A percentile compares a stretch with the other conserved stretches of the same genome.
Conservation (phyloP, 2,113 vertebrate genomes). For the Sebastes schlegelii region DNA sequence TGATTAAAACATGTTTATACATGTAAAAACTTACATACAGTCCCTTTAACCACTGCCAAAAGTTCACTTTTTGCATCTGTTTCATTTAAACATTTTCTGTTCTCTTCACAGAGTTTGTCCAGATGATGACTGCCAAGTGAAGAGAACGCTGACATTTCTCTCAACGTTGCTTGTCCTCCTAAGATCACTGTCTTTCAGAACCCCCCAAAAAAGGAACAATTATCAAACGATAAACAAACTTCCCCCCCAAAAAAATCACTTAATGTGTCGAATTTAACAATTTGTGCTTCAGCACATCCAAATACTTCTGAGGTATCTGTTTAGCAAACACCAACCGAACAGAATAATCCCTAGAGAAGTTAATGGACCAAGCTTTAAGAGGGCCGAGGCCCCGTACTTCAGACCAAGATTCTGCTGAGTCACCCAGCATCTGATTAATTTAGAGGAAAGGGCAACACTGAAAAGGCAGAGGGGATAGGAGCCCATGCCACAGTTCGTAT, state of each 20-base stretch:
- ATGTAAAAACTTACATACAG: no score
- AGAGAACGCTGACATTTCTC: constrained; percentile 69
- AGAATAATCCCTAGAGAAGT: constrained; percentile 86
- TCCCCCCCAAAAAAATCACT: constrained; percentile 61
- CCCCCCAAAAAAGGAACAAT: constrained; percentile 70
- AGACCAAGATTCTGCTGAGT: constrained; percentile 77
- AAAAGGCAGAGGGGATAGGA: constrained; percentile 64
- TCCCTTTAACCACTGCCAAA: neutral
- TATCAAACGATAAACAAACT: constrained; percentile 66
- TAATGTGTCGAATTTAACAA: constrained; percentile 76
- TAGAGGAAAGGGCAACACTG: constrained; percentile 73
- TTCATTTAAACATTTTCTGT: constrained; percentile 7
- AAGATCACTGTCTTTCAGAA: constrained; percentile 84
- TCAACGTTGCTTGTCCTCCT: constrained; percentile 86
- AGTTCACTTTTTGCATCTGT: neutral
- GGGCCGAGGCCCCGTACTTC: constrained; percentile 82
- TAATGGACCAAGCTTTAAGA: constrained; percentile 86
- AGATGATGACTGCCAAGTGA: constrained; percentile 97
- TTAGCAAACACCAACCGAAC: constrained; percentile 82
- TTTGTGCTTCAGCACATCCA: constrained; percentile 80
- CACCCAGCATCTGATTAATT: constrained; percentile 76
- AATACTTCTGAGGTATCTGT: constrained; percentile 80
- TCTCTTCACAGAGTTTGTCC: constrained; percentile 89
- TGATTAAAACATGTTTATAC: no score
- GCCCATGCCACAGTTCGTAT: constrained; percentile 59